Percentiles rank a stretch among this genome's conserved stretches.
phyloP scores from a whole-genome alignment of 2,113 vertebrate species.

The Motacilla tschutschensis region DNA sequence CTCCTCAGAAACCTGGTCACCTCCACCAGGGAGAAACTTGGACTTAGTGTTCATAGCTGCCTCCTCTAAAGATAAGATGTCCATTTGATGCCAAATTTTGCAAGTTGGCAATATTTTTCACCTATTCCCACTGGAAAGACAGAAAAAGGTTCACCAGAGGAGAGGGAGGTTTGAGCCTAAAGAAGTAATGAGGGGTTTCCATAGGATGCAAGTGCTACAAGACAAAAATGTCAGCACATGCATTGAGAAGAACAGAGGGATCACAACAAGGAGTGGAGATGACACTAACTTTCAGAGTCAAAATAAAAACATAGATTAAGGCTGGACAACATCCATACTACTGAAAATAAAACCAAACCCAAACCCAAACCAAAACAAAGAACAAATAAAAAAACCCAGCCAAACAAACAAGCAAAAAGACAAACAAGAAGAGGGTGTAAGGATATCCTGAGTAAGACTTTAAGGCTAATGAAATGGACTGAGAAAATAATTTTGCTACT shows the following conservation, averaged over 20 bases:
- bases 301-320: background rate
- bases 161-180: background rate
- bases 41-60: background rate
- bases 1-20: background rate
- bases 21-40: background rate
- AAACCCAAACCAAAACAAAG: background rate
- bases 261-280: background rate
- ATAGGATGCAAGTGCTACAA: background rate
- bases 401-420: background rate
- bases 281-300: background rate
- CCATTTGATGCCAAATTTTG: background rate
- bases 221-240: background rate
- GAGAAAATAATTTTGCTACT: background rate
- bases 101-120: background rate
- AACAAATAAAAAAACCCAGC: background rate
- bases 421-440: background rate
- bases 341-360: background rate
- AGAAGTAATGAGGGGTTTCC: background rate
- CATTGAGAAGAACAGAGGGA: background rate
- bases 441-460: background rate
- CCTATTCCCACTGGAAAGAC: background rate
- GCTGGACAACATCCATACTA: background rate
- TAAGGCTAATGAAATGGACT: background rate
- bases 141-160: background rate
- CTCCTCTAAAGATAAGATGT: background rate